A percentile compares a stretch with the other conserved stretches of the same genome.
phyloP scores from a whole-genome alignment of 2,113 vertebrate species.

The Aleadryas rufinucha region DNA sequence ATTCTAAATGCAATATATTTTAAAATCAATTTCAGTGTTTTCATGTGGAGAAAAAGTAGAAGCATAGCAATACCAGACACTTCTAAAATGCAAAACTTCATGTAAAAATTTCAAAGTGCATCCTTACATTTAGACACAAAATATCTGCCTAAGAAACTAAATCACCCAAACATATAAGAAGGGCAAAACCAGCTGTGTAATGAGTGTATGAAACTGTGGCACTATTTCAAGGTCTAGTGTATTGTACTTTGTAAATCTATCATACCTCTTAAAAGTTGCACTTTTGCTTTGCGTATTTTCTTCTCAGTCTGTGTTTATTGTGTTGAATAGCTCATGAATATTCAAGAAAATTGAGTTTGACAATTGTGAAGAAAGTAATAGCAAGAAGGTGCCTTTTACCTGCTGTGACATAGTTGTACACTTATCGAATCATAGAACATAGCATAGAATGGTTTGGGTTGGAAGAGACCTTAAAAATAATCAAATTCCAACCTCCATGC shows the following conservation, averaged over 20 bases:
- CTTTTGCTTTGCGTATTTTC: background rate
- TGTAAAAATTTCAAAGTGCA: background rate
- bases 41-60: background rate
- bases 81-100: background rate
- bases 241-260: background rate
- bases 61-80: background rate
- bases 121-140: background rate
- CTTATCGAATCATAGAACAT: background rate
- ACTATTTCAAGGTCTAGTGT: background rate
- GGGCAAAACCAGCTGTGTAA: background rate
- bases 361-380: background rate
- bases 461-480: background rate
- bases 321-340: background rate
- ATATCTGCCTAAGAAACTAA: background rate
- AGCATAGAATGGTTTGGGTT: background rate
- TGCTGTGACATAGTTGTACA: background rate
- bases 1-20: background rate
- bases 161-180: background rate
- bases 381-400: background rate
- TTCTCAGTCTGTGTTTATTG: background rate
- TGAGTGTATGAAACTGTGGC: background rate
- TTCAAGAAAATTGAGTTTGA: background rate
- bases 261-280: background rate
- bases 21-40: background rate
- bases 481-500: background rate